Evolutionary conservation across 2,888 invertebrate genomes (phyloP).

Genomic region (Synergus japonicus): DNA sequence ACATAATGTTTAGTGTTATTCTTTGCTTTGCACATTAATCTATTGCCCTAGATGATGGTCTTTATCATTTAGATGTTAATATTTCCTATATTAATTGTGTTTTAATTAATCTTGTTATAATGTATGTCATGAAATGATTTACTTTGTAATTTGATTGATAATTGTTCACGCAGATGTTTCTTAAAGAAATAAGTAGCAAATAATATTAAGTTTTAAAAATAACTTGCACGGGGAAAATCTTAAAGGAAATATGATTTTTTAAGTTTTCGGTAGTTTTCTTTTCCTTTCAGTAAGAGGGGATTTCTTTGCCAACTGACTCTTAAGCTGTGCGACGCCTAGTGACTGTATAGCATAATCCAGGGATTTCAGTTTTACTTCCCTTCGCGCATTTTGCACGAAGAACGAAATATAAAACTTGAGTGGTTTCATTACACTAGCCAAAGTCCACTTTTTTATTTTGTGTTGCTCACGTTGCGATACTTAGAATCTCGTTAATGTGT

Average conservation of each 20-base stretch:
- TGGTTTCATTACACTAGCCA: not conserved
- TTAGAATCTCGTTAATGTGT: conserved; percentile 69
- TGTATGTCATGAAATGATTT: too few species aligned
- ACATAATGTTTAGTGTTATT: too few species aligned
- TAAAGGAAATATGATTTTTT: not conserved
- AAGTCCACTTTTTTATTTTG: conserved; percentile 54
- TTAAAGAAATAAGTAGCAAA: too few species aligned
- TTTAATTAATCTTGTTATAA: too few species aligned
- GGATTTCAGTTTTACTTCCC: not conserved
- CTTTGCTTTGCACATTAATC: too few species aligned
- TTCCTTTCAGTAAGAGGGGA: not conserved
- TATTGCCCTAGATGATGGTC: too few species aligned
- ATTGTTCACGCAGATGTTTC: too few species aligned
- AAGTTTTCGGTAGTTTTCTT: not conserved
- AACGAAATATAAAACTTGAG: conserved; percentile 14
- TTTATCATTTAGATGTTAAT: too few species aligned
- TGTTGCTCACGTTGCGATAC: conserved; percentile 64
- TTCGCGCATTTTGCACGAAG: not conserved
- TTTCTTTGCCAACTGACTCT: not conserved
- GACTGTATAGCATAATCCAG: not conserved
- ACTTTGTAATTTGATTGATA: too few species aligned
- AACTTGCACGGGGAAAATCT: not conserved
- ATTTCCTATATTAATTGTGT: too few species aligned
- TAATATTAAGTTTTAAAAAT: not conserved
- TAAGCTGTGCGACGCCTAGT: not conserved